These are phyloP conservation scores for Oncopodura yosiiana DNA, from an alignment of 1,140 invertebrate species.

Conservation along the genomic window DNA sequence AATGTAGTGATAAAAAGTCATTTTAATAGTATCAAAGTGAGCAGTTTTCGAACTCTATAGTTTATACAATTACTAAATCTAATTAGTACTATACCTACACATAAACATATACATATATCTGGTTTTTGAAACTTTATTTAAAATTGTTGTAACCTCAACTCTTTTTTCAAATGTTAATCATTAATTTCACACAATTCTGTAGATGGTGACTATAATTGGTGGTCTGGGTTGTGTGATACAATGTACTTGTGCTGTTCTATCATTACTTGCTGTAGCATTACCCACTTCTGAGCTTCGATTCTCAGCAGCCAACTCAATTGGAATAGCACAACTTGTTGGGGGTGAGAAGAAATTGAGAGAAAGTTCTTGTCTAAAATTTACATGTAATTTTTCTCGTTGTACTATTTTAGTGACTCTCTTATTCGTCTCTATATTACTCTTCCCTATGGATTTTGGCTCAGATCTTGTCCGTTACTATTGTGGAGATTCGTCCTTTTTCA, in stretches of 20 bases:
- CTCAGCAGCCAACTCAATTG: conserved; percentile 27
- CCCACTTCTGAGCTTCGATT: conserved; percentile 21
- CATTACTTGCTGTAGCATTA: conserved; percentile 24
- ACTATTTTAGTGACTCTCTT: conserved; percentile 29
- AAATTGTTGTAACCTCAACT: too few relatives aligned
- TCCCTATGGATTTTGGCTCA: conserved; percentile 42
- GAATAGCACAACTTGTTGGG: conserved; percentile 30
- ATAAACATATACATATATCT: too few relatives aligned
- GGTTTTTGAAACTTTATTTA: too few relatives aligned
- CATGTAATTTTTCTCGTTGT: not conserved
- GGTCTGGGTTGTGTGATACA: conserved; percentile 28
- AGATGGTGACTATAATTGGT: conserved; percentile 25
- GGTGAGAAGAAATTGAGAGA: conserved; percentile 19
- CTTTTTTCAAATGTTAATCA: too few relatives aligned
- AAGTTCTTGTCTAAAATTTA: too few relatives aligned
- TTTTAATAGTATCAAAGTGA: too few relatives aligned
- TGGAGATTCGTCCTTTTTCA: conserved; percentile 36
- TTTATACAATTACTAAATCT: too few relatives aligned
- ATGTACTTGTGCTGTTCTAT: conserved; percentile 26
- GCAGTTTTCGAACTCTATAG: too few relatives aligned
- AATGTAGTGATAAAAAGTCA: too few relatives aligned
- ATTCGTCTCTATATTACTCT: conserved; percentile 40
- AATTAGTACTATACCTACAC: too few relatives aligned
- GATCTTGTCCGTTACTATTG: conserved; percentile 40
- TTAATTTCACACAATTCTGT: too few relatives aligned